Conservation (phyloP, 2,888 invertebrate species). For the Ectemnius cavifrons region DNA sequence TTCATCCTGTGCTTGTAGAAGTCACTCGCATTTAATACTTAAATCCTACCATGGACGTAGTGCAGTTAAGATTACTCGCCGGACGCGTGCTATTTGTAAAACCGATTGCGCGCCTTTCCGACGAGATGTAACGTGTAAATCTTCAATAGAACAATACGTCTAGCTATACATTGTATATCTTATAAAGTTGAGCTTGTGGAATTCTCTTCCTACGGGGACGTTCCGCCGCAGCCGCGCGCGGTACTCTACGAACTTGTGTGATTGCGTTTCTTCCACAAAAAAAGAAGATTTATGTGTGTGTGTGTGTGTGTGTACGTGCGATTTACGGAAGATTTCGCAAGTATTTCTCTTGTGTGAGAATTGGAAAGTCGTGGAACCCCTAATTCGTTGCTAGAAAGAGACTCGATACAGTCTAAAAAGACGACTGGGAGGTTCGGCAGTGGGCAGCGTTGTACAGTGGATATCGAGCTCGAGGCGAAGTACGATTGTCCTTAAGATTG, state of each 20-base stretch:
- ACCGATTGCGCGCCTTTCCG: background rate
- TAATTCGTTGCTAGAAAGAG: constrained; percentile 4
- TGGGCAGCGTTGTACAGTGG: background rate
- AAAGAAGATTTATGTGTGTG: too few species aligned
- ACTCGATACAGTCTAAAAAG: background rate
- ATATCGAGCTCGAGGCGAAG: constrained; percentile 25
- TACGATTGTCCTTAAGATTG: constrained; percentile 49
- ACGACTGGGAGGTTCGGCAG: background rate
- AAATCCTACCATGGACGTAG: constrained; percentile 2
- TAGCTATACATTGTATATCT: background rate
- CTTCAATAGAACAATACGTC: constrained; percentile 2
- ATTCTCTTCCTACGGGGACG: too few species aligned
- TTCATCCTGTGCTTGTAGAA: too few species aligned
- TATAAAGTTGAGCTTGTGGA: too few species aligned
- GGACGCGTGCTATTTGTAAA: too few species aligned
- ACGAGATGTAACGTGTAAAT: background rate
- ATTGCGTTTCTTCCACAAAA: too few species aligned
- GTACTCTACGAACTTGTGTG: too few species aligned
- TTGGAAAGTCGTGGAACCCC: too few species aligned
- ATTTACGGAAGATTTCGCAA: too few species aligned
- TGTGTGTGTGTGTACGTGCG: too few species aligned
- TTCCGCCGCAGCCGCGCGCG: too few species aligned
- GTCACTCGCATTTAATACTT: background rate
- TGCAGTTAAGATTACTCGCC: background rate
- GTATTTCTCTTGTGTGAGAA: too few species aligned